Conservation (phyloP, 1,140 invertebrate genomes). For the Dendrolimus punctatus region DNA sequence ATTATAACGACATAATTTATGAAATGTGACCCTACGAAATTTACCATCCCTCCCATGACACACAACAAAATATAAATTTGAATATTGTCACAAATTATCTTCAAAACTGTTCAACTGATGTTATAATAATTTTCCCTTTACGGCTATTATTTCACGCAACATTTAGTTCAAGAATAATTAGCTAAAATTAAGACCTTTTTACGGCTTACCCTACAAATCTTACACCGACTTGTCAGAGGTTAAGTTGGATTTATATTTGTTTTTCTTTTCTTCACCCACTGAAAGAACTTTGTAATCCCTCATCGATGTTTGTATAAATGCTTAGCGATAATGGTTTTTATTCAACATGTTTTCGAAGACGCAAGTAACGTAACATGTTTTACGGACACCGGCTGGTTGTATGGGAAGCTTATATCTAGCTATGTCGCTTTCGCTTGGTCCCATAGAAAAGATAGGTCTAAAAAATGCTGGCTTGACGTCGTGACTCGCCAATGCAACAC, state of each 20-base stretch:
- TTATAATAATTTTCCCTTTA: not conserved
- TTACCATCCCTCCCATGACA: too few species aligned
- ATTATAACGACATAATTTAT: too few species aligned
- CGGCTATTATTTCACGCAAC: not conserved
- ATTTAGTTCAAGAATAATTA: slow-evolving; percentile 4
- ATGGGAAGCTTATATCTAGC: too few species aligned
- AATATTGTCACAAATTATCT: too few species aligned
- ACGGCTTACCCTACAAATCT: slow-evolving; percentile 24
- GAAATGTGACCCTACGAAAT: too few species aligned
- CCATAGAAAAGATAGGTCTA: too few species aligned
- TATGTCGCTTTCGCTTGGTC: too few species aligned
- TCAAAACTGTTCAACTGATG: too few species aligned
- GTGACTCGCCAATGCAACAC: too few species aligned
- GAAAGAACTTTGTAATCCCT: slow-evolving; percentile 49
- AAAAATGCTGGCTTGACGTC: too few species aligned
- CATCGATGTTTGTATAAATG: slow-evolving; percentile 44
- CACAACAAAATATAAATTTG: too few species aligned
- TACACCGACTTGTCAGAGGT: slow-evolving; percentile 28
- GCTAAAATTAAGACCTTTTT: slow-evolving; percentile 1
- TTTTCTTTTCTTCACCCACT: slow-evolving; percentile 35
- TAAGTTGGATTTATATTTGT: slow-evolving; percentile 62
- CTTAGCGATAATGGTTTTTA: slow-evolving; percentile 32
- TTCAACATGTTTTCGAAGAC: slow-evolving; percentile 11
- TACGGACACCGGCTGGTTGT: not conserved
- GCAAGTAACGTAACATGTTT: not conserved